These are phyloP conservation scores for Thinocorus orbignyianus DNA, from an alignment of 2,113 vertebrate genomes.

Conservation along the genomic window DNA sequence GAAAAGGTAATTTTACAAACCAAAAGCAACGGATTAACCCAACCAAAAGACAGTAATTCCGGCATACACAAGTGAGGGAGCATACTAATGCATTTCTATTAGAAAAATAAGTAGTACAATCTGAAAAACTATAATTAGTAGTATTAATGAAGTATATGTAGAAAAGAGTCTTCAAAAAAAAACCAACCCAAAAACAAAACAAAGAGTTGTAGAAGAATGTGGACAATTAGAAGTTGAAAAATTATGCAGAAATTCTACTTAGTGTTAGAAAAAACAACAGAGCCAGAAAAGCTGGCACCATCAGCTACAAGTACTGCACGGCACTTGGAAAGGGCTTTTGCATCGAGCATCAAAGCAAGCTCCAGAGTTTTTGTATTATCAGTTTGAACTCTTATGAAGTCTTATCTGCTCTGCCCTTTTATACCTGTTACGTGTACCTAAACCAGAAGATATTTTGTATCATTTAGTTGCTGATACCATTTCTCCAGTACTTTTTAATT, in stretches of 20 bases:
- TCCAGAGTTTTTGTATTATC: not conserved
- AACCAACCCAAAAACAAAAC: not conserved
- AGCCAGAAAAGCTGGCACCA: not conserved
- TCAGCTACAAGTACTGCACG: not conserved
- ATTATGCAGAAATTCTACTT: not conserved
- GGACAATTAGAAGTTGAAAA: not conserved
- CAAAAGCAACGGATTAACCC: not conserved
- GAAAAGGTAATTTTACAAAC: not conserved
- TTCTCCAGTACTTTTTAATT: not conserved
- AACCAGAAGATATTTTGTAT: not conserved
- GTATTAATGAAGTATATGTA: not conserved
- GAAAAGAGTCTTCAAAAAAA: not conserved
- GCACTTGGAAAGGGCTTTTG: not conserved
- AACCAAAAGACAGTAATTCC: not conserved
- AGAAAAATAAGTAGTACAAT: not conserved
- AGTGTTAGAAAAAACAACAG: not conserved
- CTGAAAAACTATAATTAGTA: not conserved
- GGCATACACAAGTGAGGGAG: not conserved
- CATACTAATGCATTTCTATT: not conserved
- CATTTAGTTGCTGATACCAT: not conserved
- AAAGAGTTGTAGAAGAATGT: not conserved
- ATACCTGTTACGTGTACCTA: not conserved
- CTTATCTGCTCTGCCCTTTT: not conserved
- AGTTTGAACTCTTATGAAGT: not conserved
- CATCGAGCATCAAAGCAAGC: not conserved